Evolutionary conservation across 2,797 vertebrate species (phyloP).

Genomic region (Sarcoramphus papa): DNA sequence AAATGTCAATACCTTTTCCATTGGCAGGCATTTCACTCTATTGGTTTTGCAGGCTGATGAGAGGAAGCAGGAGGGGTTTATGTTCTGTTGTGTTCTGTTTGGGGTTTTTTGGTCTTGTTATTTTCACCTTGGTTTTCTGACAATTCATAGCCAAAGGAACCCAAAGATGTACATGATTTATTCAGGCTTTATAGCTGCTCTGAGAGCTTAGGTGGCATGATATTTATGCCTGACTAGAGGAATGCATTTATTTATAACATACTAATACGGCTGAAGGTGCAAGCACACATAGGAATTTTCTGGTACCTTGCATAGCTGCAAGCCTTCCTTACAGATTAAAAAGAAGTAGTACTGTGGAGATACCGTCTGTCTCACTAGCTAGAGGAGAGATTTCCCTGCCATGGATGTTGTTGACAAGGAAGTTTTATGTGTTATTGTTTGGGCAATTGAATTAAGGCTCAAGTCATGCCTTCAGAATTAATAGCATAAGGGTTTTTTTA

Average conservation of each 20-base stretch:
- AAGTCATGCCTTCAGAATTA: not conserved
- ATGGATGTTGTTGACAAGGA: not conserved
- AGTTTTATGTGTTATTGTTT: not conserved
- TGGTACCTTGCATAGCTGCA: not conserved
- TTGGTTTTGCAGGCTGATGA: not conserved
- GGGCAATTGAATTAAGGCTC: not conserved
- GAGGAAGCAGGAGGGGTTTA: not conserved
- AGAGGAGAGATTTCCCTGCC: not conserved
- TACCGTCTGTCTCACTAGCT: not conserved
- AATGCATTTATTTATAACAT: not conserved
- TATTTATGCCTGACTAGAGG: not conserved
- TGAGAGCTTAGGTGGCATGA: not conserved
- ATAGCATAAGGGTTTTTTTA: not conserved
- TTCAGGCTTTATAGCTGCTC: not conserved
- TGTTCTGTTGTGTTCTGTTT: not conserved
- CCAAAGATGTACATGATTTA: not conserved
- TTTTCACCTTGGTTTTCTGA: slow-evolving; percentile 44
- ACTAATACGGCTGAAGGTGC: not conserved
- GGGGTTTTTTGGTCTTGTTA: not conserved
- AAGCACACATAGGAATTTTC: not conserved
- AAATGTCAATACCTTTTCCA: not conserved
- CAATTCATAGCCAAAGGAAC: not conserved
- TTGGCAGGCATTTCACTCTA: not conserved
- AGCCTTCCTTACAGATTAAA: not conserved
- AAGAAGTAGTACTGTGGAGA: not conserved